A percentile compares a stretch with the other conserved stretches of the same genome.
These are phyloP conservation scores for Neoniphon sammara DNA, from an alignment of 2,797 vertebrate species.

Conservation along the genomic window DNA sequence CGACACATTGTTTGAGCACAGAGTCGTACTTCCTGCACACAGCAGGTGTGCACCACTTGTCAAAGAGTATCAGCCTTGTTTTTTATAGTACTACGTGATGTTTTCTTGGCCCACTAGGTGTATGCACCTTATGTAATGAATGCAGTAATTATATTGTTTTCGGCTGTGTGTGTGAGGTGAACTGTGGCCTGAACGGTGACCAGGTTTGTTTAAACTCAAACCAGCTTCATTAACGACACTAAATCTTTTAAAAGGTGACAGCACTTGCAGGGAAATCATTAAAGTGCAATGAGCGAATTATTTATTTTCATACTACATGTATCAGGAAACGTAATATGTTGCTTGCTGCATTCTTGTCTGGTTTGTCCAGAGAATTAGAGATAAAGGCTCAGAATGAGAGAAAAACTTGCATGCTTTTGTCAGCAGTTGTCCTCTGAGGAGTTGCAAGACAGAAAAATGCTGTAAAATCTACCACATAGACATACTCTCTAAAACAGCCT, in stretches of 20 bases:
- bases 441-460: neutral
- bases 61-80: neutral
- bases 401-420: neutral
- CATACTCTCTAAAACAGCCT: no score
- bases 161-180: neutral
- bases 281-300: no score
- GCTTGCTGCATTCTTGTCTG: no score
- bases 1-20: neutral
- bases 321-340: no score
- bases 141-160: neutral
- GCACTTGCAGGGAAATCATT: no score
- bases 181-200: neutral
- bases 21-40: conserved; percentile 14
- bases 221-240: neutral
- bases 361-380: no score
- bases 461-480: neutral
- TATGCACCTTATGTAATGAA: neutral
- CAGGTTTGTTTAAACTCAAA: neutral
- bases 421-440: neutral
- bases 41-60: neutral
- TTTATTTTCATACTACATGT: no score
- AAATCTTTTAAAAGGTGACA: no score
- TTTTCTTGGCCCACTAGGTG: neutral
- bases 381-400: no score
- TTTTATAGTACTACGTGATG: neutral